phyloP scores from a whole-genome alignment of 2,797 vertebrate species.

The Bradypus variegatus region DNA sequence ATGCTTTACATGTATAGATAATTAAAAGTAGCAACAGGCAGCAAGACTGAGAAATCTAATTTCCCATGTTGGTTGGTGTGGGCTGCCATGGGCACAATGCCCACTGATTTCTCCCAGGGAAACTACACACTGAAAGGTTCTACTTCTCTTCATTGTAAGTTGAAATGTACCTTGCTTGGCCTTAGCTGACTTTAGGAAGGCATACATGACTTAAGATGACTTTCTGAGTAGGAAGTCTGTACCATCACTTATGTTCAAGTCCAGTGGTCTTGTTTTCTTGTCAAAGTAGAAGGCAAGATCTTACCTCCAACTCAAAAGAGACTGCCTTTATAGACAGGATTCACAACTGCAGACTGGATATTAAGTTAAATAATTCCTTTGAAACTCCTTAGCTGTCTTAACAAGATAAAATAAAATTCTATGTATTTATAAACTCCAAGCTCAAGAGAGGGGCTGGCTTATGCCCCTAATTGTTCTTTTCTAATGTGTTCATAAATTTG shows the following conservation, averaged over 20 bases:
- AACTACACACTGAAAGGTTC: background rate
- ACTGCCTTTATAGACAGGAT: background rate
- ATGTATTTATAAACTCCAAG: background rate
- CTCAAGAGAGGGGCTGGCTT: background rate
- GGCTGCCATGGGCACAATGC: background rate
- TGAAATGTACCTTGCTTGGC: background rate
- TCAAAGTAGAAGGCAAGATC: conserved; percentile 13
- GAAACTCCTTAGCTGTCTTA: background rate
- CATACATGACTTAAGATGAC: background rate
- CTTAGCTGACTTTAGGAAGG: background rate
- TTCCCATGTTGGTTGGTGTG: too few species aligned
- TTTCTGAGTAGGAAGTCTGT: background rate
- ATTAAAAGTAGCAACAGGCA: background rate
- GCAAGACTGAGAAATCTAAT: background rate
- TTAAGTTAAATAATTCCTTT: background rate
- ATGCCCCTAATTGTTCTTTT: background rate
- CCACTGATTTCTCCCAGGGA: background rate
- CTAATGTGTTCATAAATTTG: background rate
- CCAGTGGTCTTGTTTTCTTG: background rate
- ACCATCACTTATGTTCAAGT: background rate
- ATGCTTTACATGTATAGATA: rapidly evolving
- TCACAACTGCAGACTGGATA: background rate
- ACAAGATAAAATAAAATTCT: background rate
- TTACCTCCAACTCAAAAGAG: background rate
- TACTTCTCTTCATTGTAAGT: background rate